Evolutionary conservation across 2,888 invertebrate genomes (phyloP).

Genomic region (Papilio demoleus): DNA sequence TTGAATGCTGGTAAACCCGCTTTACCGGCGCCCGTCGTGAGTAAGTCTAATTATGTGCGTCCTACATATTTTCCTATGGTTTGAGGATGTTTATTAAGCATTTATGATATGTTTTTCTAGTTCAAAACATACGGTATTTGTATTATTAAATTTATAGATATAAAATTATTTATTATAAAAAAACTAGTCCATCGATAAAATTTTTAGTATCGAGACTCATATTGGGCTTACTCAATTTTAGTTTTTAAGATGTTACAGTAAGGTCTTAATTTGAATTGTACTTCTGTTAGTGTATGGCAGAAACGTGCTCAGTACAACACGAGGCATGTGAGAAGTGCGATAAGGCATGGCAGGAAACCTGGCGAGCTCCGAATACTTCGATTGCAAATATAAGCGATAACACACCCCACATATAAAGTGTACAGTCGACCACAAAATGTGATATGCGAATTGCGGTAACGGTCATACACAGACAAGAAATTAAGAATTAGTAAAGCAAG

Average conservation of each 20-base stretch:
- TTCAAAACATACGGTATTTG: slow-evolving; percentile 1
- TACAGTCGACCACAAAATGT: slow-evolving; percentile 5
- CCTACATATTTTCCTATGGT: slow-evolving; percentile 34
- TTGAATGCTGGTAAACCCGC: slow-evolving; percentile 24
- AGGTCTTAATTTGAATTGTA: background rate
- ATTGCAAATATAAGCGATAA: slow-evolving; percentile 51
- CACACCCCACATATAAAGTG: slow-evolving; percentile 37
- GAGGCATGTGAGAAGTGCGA: slow-evolving; percentile 52
- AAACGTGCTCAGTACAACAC: slow-evolving; percentile 49
- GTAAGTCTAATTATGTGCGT: slow-evolving; percentile 29
- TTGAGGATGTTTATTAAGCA: slow-evolving; percentile 37
- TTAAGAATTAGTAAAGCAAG: too few species aligned
- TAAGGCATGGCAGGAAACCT: slow-evolving; percentile 64
- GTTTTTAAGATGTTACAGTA: background rate
- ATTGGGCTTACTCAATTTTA: background rate
- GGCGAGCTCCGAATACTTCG: slow-evolving; percentile 45
- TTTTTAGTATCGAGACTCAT: background rate
- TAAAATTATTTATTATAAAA: background rate
- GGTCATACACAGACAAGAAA: background rate
- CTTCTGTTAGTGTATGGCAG: slow-evolving; percentile 39
- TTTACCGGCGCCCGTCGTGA: slow-evolving; percentile 13
- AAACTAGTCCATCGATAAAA: background rate
- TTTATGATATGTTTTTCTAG: slow-evolving; percentile 2
- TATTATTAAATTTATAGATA: background rate
- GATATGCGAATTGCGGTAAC: too few species aligned